Base-by-base conservation (phyloP, 2,888 invertebrate genomes). In the Ochropleura leucogaster region DNA sequence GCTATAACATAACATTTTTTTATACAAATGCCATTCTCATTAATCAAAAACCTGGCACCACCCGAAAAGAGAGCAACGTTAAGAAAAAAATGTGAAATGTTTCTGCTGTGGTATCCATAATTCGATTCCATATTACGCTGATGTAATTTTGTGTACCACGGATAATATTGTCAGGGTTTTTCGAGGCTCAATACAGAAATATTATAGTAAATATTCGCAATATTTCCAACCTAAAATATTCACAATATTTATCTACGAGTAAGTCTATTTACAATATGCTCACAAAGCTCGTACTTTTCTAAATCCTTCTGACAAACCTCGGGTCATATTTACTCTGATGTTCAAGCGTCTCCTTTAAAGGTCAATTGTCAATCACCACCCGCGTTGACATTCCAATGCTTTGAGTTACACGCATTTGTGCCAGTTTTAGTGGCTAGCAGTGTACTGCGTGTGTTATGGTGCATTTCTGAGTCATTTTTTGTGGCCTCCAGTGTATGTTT, bases 311-410 rank as follows among this genome's bases (percentile, higher is more conserved):
- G 73, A 82, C 77, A 82, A 72, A 70, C 71, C 64, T 63, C 84
- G 80, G 87, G 86, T 88, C 83, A 83, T 90, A 76, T 90, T 90
- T 90, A 86, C 85, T 79, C 78, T 88, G 88, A 85, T 88, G 88
- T 90, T 77, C 62, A 86, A 85, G 78, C 89, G 84, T 85, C 89
- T 85, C 91, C 92, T 93, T 92, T 92, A 92, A 89, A 93, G 91
- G 92, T 92, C 92, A 93, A 90, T 92, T 92, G 92, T 92, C 92
- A 92, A 92, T 91, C 90, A 89, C 89, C 88, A 88, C 87, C 88
- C 89, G 90, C 89, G 90, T 91, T 92, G 92, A 92, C 92, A 93
- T 93, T 92, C 91, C 91, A 80, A 83, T 68, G 85, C 80, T 89
- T 88, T 88, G 87, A 87, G 85, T 84, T 89, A 87, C 82, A 84